Base-by-base conservation (phyloP, 2,888 invertebrate genomes). In the Agrotis puta region DNA sequence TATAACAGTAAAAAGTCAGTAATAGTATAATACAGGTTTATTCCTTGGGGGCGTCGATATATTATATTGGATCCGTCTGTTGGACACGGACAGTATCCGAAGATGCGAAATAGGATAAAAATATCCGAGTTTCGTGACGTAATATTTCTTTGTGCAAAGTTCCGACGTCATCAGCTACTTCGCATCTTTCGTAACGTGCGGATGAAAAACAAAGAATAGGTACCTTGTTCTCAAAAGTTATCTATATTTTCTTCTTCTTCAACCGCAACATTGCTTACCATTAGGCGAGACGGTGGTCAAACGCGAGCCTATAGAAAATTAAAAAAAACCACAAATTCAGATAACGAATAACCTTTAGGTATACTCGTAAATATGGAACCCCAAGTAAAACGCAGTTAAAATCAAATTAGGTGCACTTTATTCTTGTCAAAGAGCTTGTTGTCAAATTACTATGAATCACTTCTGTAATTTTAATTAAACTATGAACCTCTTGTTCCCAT, bases 401-500 rank as follows among this genome's bases (percentile, higher is more conserved):
- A 64, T 66, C 24, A 27, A 64, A 75, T 82, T 64, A 59, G 65
- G 61, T 47, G 53, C 24, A 58, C 56, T 48, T n/a, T 67, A 62
- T 53, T 72, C 57, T 62, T 64, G 70, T 77, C 47, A 70, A 79
- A 13, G 61, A 33, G 51, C 43, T 72, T 66, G 66, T 82, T 69
- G 70, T 75, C 69, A 79, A 77, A 77, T 77, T 70, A 56, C 54
- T 58, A 68, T 77, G 59, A 85, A 84, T 85, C 81, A 84, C 14
- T 57, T 64, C 54, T 81, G 83, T 75, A 81, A 74, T 77, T 65
- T 70, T 79, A 79, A 85, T 85, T 83, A 79, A 81, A 84, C 79
- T 82, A 80, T 78, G 77, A 74, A 76, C 58, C 70, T 65, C 76
- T 84, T 77, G 76, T 83, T 78, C 74, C 72, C 77, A 82, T 75